These are phyloP conservation scores for Agrotis segetum DNA, from an alignment of 2,888 invertebrate genomes.

Conservation along the genomic window DNA sequence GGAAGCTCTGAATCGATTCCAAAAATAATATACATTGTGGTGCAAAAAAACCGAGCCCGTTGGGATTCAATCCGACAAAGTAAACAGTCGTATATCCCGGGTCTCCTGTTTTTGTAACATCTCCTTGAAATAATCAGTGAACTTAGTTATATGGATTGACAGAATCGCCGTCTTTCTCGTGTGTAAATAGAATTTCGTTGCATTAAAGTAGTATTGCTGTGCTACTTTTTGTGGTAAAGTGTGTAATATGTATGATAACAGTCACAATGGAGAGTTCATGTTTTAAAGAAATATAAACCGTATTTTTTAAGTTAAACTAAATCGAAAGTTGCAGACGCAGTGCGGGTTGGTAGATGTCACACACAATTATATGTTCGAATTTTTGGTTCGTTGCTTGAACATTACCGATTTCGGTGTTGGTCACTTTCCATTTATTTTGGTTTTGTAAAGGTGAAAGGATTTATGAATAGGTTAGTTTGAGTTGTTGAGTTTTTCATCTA, in stretches of 20 bases:
- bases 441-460: no score
- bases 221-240: background rate
- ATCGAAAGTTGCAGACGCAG: no score
- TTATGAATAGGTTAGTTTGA: no score
- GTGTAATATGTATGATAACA: no score
- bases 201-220: conserved; percentile 7
- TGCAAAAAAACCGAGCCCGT: conserved; percentile 51
- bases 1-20: conserved; percentile 36
- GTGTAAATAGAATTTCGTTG: background rate
- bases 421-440: no score
- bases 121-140: conserved; percentile 59
- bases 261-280: no score
- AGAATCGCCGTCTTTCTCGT: conserved; percentile 31
- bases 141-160: conserved; percentile 47
- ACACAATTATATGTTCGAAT: no score
- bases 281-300: background rate
- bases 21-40: conserved; percentile 50
- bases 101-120: conserved; percentile 52
- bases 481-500: no score
- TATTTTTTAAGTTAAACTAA: no score
- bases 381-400: no score
- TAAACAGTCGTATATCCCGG: conserved; percentile 59
- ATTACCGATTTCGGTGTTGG: no score
- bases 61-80: conserved; percentile 58
- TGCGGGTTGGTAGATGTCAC: no score